Conservation (phyloP, 92 coral and sea anemone genomes). For the Phymanthus crucifer region DNA sequence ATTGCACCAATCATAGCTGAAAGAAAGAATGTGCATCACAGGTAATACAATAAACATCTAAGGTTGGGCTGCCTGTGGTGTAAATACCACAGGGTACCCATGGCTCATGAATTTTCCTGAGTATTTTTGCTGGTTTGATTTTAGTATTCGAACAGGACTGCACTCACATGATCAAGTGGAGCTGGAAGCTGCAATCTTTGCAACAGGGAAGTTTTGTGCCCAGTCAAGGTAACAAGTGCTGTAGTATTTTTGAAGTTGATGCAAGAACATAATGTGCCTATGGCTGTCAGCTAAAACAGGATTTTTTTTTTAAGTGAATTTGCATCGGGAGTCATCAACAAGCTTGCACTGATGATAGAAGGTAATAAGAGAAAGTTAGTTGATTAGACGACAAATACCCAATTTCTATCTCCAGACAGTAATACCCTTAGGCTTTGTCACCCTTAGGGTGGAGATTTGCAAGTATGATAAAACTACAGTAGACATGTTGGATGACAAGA, state of each 20-base stretch:
- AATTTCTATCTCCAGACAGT: no score
- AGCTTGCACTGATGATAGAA: conserved; percentile 86
- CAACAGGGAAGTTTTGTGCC: conserved; percentile 90
- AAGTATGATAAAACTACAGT: no score
- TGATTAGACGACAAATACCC: no score
- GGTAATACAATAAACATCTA: conserved; percentile 40
- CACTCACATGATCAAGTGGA: conserved; percentile 97
- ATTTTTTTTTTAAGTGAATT: conserved; percentile 62
- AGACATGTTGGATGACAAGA: no score
- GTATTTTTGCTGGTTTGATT: background rate
- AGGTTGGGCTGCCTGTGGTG: background rate
- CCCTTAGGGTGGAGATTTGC: no score
- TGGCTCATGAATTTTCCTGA: background rate
- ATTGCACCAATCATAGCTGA: conserved; percentile 91
- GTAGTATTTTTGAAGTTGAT: background rate
- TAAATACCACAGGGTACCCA: background rate
- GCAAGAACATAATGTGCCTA: background rate
- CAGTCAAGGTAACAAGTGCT: conserved; percentile 70
- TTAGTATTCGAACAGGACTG: conserved; percentile 87
- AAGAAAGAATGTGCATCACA: conserved; percentile 97
- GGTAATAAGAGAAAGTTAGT: conserved; percentile 42
- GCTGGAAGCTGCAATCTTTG: conserved; percentile 94
- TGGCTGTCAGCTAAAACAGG: background rate
- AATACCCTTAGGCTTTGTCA: no score
- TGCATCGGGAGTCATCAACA: conserved; percentile 95